Evolutionary conservation across 2,113 vertebrate species (phyloP), one percentile per base, ranked within the genome.

Genomic region (Gopherus flavomarginatus): DNA sequence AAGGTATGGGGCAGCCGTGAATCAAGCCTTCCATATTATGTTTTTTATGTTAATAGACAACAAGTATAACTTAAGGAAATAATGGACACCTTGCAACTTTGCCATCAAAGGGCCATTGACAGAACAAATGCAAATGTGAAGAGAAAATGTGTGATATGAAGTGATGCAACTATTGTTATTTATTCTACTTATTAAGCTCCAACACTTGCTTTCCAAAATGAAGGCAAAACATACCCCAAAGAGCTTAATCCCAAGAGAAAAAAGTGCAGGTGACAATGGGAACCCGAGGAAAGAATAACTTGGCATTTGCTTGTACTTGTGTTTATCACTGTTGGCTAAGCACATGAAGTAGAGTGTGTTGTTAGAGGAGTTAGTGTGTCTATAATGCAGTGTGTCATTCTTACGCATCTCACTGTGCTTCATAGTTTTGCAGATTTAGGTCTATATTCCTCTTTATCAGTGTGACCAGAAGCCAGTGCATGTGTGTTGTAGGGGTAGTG

Each of bases 81-180:
- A 92, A 92, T 31, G 3, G 92, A 35, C 44, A 92, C 80, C 88
- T 95, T 96, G 62, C 93, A 84, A 89, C 77, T 95, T 93, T 87
- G 29, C 86, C 56, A 59, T 26, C 56, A 38, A 65, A 65, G 31
- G 62, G 31, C 62, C 2, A 11, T 90, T 94, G 93, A 52, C 87
- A 88, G 95, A 94, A 9, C 27, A 95, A 94, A 77, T 87, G 6
- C 49, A 50, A 56, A 17, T 47, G 86, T 86, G 89, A 91, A 90
- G 1, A 77, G n/a, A 42, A 75, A 75, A 75, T 75, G n/a, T 10
- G 42, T 27, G 42, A 26, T 77, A 14, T 24, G 27, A 77, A 77
- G 42, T 78, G 44, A 78, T 27, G 26, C n/a, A 72, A 69, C 65
- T 22, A 72, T n/a, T 69, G 19, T 69, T 38, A 38, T 38, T 72